A percentile compares a stretch with the other conserved stretches of the same genome.
phyloP scores from a whole-genome alignment of 1,140 invertebrate genomes.

The Pectinophora gossypiella region DNA sequence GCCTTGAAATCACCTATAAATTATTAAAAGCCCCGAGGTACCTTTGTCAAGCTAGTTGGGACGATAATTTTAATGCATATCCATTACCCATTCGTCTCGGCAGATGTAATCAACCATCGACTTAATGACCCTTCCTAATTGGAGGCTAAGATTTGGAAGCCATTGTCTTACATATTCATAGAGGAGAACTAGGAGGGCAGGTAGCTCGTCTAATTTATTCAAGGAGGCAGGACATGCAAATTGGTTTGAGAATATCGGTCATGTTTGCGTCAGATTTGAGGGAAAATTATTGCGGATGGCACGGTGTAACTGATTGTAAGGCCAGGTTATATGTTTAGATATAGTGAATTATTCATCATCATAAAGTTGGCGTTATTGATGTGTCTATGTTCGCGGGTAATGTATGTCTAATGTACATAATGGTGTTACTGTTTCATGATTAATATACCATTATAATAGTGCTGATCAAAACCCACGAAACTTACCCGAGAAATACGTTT shows the following conservation, averaged over 20 bases:
- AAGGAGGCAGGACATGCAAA: constrained; percentile 67
- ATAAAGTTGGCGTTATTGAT: no score
- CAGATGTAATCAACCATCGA: constrained; percentile 56
- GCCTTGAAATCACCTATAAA: no score
- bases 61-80: background rate
- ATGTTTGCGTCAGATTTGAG: constrained; percentile 71
- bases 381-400: no score
- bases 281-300: constrained; percentile 69
- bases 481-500: no score
- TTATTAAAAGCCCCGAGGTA: no score
- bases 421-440: no score
- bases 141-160: constrained; percentile 65
- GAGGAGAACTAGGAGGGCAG: constrained; percentile 48
- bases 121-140: constrained; percentile 68
- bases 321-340: constrained; percentile 26
- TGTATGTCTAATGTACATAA: no score
- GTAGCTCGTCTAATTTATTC: constrained; percentile 66
- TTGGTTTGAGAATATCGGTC: constrained; percentile 68
- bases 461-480: no score
- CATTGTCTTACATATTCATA: constrained; percentile 74
- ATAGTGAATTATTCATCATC: background rate
- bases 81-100: constrained; percentile 34
- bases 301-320: constrained; percentile 25
- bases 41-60: no score
- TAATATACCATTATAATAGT: no score